Evolutionary conservation across 2,113 vertebrate species (phyloP).

Genomic region (Bambusicola thoracicus): DNA sequence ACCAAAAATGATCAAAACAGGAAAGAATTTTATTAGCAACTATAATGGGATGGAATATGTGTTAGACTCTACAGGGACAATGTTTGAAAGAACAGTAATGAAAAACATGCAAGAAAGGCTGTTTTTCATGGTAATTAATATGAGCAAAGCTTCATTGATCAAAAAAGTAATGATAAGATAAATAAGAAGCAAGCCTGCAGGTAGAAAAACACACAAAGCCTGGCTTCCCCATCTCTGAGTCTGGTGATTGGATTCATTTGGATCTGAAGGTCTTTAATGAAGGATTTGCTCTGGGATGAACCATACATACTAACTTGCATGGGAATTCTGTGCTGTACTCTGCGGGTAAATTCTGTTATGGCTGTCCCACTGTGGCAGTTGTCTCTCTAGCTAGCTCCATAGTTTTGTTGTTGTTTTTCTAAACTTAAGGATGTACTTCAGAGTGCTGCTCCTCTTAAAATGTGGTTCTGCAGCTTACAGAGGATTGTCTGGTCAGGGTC

Average conservation of each 20-base stretch:
- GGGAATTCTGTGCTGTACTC: not conserved
- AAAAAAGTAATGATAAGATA: not conserved
- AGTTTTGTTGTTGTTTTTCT: not conserved
- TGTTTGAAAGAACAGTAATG: not conserved
- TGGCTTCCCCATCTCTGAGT: not conserved
- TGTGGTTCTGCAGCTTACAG: not conserved
- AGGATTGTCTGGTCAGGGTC: not conserved
- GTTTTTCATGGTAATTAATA: not conserved
- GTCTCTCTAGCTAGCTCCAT: not conserved
- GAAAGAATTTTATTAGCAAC: constrained; percentile 5
- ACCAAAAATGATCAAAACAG: constrained; percentile 9
- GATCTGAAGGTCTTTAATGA: not conserved
- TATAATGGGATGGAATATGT: not conserved
- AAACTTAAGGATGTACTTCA: not conserved
- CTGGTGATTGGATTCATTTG: not conserved
- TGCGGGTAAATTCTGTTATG: not conserved
- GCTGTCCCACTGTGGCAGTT: not conserved
- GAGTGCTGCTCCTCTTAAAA: not conserved
- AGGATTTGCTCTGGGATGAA: not conserved
- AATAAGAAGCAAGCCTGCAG: not conserved
- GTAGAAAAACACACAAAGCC: not conserved
- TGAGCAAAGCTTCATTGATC: not conserved
- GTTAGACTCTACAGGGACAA: not conserved
- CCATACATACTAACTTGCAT: not conserved
- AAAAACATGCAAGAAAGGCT: not conserved